These are phyloP conservation scores for Esox niger DNA, from an alignment of 2,113 vertebrate genomes.

Conservation along the genomic window DNA sequence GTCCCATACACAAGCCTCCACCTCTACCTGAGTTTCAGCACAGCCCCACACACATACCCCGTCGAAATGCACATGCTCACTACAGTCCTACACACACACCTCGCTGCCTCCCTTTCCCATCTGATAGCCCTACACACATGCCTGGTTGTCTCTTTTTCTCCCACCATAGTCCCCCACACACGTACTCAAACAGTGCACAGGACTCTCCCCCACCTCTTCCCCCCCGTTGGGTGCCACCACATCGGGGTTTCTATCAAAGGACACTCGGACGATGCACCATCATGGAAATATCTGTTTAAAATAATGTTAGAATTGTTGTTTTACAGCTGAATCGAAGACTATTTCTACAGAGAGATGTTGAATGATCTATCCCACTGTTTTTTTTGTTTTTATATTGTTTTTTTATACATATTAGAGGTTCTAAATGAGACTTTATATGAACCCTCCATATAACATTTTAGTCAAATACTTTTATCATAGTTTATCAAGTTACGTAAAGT, in stretches of 20 bases:
- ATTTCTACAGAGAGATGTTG: not conserved
- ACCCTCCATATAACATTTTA: not conserved
- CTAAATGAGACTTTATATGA: not conserved
- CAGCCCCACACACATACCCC: not conserved
- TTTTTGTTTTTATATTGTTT: not conserved
- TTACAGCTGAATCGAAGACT: not conserved
- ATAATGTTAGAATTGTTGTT: constrained; percentile 14
- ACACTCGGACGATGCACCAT: constrained; percentile 70
- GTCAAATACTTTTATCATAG: not conserved
- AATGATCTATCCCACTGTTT: not conserved
- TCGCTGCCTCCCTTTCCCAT: not conserved
- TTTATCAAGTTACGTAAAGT: not conserved
- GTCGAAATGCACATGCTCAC: constrained; percentile 46
- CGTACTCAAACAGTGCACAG: constrained; percentile 33
- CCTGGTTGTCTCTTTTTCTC: too few species aligned
- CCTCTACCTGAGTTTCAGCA: not conserved
- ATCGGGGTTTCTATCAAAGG: constrained; percentile 66
- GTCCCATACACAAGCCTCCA: not conserved
- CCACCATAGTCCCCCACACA: not conserved
- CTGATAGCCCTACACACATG: not conserved
- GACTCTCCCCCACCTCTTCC: constrained; percentile 61
- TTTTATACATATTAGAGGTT: not conserved
- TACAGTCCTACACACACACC: constrained; percentile 54
- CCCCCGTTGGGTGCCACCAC: constrained; percentile 63
- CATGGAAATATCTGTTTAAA: constrained; percentile 73